Evolutionary conservation across 2,797 vertebrate species (phyloP), one percentile per base, ranked within the genome.

Genomic region (Microctenopoma steveboyesi): DNA sequence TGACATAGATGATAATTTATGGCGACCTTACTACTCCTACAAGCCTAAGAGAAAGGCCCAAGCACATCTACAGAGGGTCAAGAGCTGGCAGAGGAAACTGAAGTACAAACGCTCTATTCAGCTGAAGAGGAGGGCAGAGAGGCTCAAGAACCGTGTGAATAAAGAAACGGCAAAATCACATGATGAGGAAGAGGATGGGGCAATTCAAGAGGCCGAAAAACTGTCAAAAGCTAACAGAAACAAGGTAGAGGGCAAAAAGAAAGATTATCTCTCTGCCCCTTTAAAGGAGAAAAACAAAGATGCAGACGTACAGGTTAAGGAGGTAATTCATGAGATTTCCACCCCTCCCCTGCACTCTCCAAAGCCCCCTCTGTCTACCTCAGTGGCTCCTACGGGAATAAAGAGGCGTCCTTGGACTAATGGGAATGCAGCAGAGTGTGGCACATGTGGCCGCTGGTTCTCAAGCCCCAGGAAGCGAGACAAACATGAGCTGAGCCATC

Each of bases 21-120:
- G 96, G 96, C 91, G 96, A 71, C 96, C 96, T 2, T 97, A 97
- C 78, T 96, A 97, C 80, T 95, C 95, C 15, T 97, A 97, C 88
- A 97, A 97, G 82, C 96, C 96, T 43, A 97, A 97, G 74, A 92
- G 93, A 55, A 96, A 96, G 84, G 79, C 91, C 1, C 91, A 92
- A 40, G 55, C 83, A 47, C 90, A 89, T 71, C 71, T 94, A 48
- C 95, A 95, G 78, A 94, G 93, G 79, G 86, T 93, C n/a, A 95
- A 94, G 84, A 94, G 87, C 76, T 96, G 95, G 95, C 93, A 94
- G 54, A 89, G 92, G 11, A 95, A 94, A 74, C 89, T 95, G 27
- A 93, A 94, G 61, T 94, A 91, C 77, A 94, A 95, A 75, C 94
- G 92, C 55, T 94, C 95, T 4, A 84, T 94, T 50, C 90, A 92